phyloP scores from a whole-genome alignment of 2,888 invertebrate species.

The Orthosia cruda region DNA sequence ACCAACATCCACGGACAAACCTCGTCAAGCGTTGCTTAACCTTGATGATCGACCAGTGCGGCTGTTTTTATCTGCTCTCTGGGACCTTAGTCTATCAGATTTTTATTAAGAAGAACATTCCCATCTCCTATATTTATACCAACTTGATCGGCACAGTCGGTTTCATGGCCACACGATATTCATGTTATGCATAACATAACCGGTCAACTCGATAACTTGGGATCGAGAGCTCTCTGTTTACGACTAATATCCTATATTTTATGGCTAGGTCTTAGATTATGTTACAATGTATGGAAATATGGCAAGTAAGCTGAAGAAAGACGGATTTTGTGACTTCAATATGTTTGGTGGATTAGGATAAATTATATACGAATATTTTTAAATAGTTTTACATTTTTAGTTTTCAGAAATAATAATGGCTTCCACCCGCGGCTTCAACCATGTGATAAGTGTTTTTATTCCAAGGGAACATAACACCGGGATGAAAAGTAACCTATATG shows the following conservation, averaged over 20 bases:
- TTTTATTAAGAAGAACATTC: too few species aligned
- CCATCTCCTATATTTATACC: background rate
- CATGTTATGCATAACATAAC: conserved; percentile 70
- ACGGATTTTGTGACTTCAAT: background rate
- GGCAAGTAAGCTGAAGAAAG: background rate
- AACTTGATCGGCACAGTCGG: background rate
- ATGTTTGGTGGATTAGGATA: background rate
- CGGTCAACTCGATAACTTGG: conserved; percentile 74
- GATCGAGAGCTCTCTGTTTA: conserved; percentile 73
- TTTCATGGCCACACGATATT: conserved; percentile 63
- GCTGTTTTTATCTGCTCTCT: too few species aligned
- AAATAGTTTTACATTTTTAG: too few species aligned
- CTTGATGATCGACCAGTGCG: too few species aligned
- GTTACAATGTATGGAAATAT: conserved; percentile 17
- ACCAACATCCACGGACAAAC: too few species aligned
- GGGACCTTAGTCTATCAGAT: too few species aligned
- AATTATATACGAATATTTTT: background rate
- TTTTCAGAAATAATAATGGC: too few species aligned
- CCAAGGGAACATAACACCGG: too few species aligned
- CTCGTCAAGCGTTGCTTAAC: too few species aligned
- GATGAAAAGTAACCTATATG: too few species aligned
- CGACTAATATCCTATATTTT: conserved; percentile 59
- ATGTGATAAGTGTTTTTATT: too few species aligned
- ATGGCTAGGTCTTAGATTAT: conserved; percentile 8
- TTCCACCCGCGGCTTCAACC: too few species aligned